A percentile compares a stretch with the other conserved stretches of the same genome.
Conservation (phyloP, 1,140 invertebrate genomes). For the Penaeus vannamei region DNA sequence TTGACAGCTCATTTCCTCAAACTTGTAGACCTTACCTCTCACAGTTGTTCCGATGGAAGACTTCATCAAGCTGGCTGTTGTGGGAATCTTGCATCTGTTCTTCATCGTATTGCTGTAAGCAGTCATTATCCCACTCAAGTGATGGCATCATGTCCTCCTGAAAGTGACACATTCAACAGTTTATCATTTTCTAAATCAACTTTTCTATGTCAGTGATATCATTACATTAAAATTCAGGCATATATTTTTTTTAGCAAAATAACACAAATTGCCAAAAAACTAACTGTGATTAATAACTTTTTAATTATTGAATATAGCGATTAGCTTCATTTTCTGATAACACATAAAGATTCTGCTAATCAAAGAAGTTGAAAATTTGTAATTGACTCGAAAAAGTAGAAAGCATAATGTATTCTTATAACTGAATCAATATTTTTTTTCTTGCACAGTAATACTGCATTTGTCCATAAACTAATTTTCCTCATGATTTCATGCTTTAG, state of each 20-base stretch:
- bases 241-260: no score
- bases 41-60: conserved; percentile 51
- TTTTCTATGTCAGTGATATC: not conserved
- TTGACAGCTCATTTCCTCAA: not conserved
- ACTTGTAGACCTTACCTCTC: conserved; percentile 49
- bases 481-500: not conserved
- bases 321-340: no score
- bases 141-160: conserved; percentile 69
- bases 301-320: no score
- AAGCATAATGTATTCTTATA: no score
- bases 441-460: no score
- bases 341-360: no score
- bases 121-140: conserved; percentile 71
- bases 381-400: no score
- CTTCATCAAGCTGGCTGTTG: conserved; percentile 39
- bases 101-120: conserved; percentile 66
- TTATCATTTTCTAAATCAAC: no score
- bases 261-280: no score
- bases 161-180: not conserved
- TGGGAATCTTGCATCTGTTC: conserved; percentile 45
- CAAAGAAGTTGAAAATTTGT: no score
- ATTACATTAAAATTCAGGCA: not conserved
- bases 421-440: no score
- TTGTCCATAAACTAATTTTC: not conserved
- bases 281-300: no score